phyloP scores from a whole-genome alignment of 1,140 invertebrate species.

The Drosophila funebris region DNA sequence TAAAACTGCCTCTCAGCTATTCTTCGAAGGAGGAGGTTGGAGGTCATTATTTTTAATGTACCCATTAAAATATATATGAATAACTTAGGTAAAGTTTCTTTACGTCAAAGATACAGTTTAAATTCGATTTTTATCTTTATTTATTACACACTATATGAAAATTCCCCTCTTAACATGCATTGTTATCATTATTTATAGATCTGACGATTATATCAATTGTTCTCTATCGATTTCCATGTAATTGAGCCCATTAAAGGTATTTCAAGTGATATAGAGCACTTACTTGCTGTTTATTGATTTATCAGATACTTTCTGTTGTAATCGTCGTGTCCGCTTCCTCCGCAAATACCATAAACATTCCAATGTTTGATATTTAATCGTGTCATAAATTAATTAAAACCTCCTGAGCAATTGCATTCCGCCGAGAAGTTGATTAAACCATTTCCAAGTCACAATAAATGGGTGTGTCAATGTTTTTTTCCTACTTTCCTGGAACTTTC shows the following conservation, averaged over 20 bases:
- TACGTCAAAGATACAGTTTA: too few relatives aligned
- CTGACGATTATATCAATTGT: background rate
- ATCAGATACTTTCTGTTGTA: background rate
- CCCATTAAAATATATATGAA: too few relatives aligned
- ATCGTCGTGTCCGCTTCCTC: background rate
- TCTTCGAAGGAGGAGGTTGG: too few relatives aligned
- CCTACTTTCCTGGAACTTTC: constrained; percentile 15
- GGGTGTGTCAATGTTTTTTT: constrained; percentile 24
- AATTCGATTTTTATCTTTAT: too few relatives aligned
- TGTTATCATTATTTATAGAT: too few relatives aligned
- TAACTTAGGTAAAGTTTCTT: too few relatives aligned
- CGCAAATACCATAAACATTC: constrained; percentile 13
- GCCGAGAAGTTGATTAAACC: constrained; percentile 3
- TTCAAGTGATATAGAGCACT: background rate
- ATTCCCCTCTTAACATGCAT: too few relatives aligned
- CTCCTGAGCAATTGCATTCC: constrained; percentile 4
- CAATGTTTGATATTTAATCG: constrained; percentile 27
- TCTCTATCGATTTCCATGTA: background rate
- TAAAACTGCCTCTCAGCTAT: too few relatives aligned
- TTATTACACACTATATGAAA: too few relatives aligned
- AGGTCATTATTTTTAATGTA: too few relatives aligned
- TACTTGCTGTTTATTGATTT: constrained; percentile 47
- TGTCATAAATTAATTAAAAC: constrained; percentile 34
- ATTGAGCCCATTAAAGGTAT: background rate
- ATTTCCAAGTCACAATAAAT: constrained; percentile 18